Evolutionary conservation across 2,888 invertebrate species (phyloP), one percentile per base, ranked within the genome.

Genomic region (Campoletis raptor): DNA sequence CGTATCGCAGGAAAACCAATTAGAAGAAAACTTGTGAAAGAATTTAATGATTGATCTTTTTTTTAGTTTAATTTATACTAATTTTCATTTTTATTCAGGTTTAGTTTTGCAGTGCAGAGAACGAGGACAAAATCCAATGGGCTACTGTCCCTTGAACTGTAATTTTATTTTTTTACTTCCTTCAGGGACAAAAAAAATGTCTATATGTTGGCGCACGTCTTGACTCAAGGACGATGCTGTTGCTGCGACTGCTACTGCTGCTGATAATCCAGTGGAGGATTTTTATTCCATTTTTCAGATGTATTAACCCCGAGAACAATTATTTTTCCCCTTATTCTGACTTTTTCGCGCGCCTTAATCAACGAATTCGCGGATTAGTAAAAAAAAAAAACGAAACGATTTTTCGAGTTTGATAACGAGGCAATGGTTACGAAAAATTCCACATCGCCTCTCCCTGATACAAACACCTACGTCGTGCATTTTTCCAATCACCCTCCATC

Each of bases 1-100:
- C 54, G 85, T 37, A 72, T 79, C 61, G 54, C 72, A 57, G 77
- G 67, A 81, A 74, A 73, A 64, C 66, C 52, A 37, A 70, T 21
- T 64, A 67, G 69, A 73, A 40, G n/a, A 30, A 21, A 61, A 45
- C 54, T 24, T 36, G 72, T 77, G 9, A 79, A 48, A 48, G 15
- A 24, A 52, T 69, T 69, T 69, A 21, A 42, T 48, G 3, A 52
- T 72, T 69, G 21, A 61, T 52, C 48, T 54, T 40, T 9, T 57
- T 74, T 24, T 66, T 40, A 9, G 9, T 40, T 42, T 61, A 7
- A 30, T 61, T 54, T n/a, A 18, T 57, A 70, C 4, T 40, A 40
- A 21, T 73, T 45, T 72, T 70, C 54, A 67, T 80, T 79, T 76
- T 70, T 30, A 48, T 77, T 30, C 57, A 67, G 78, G 78, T 66